Base-by-base conservation (phyloP, 1,140 invertebrate genomes). In the Plodia interpunctella region DNA sequence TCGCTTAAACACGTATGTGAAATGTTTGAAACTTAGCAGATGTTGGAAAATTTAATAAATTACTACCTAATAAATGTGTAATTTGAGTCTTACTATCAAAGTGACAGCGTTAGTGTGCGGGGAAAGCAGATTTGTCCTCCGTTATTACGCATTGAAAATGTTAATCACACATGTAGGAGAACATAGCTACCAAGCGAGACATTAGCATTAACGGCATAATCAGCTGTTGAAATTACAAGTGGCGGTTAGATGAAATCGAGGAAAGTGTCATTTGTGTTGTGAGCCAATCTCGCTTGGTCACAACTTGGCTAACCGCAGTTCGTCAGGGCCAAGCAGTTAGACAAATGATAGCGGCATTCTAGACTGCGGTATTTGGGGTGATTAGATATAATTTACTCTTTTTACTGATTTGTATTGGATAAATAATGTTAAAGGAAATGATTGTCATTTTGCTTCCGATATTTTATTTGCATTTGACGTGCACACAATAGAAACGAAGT, bases 321-420 rank as follows among this genome's bases (percentile, higher is more conserved):
- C 6, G 30, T 32, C 30, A 32, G 30, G 30, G 52, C 15, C 51
- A 44, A 30, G 49, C 20, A 55, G 35, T 61, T 55, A 49, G 9
- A 50, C 30, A 21, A 59, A 59, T 30, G 49, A 53, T 53, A 35
- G 21, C 49, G 21, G 11, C 19, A 6, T 15, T 49, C 21, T 55
- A 18, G 44, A 35, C 38, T 50, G 56, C 38, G 56, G 56, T 57
- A n/a, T n/a, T 17, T 50, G 56, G 20, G 56, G 44, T 28, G 13
- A 25, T 18, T 21, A 53, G 50, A 20, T 59, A 35, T 52, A 25
- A 38, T 20, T 11, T 17, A 35, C 13, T 11, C 32, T 35, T 35
- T 11, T 13, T 35, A 13, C 13, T 9, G 13, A 5, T 11, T 13
- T 35, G 2, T 1, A 35, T 13, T 35, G 2, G 13, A 35, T 9